Evolutionary conservation across 2,113 vertebrate species (phyloP).

Genomic region (Grammomys dolichurus): DNA sequence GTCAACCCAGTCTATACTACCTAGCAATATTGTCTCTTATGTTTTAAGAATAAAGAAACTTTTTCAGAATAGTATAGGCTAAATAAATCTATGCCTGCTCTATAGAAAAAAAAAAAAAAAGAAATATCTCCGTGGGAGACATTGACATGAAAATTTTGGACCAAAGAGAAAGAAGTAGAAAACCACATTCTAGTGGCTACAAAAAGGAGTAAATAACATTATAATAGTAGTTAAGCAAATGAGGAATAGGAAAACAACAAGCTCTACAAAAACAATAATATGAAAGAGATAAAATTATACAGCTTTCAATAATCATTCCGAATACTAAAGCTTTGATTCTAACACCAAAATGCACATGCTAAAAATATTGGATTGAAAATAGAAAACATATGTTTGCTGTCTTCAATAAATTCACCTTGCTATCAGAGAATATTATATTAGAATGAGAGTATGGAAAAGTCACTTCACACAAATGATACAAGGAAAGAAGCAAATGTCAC

Average conservation of each 20-base stretch:
- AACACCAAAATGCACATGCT: background rate
- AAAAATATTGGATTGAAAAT: background rate
- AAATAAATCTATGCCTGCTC: background rate
- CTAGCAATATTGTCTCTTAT: background rate
- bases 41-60: background rate
- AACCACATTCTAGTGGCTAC: background rate
- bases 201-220: background rate
- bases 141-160: background rate
- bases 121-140: background rate
- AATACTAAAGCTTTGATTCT: background rate
- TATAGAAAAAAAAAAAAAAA: background rate
- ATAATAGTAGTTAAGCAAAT: background rate
- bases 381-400: background rate
- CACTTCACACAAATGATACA: background rate
- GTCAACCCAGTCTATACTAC: background rate
- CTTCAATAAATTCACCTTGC: background rate
- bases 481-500: background rate
- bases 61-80: background rate
- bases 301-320: background rate
- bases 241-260: background rate
- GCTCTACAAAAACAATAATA: background rate
- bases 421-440: background rate
- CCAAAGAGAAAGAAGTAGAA: background rate
- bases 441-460: background rate
- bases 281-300: background rate